A percentile compares a stretch with the other conserved stretches of the same genome.
Evolutionary conservation across 2,888 invertebrate genomes (phyloP).

Genomic region (Ligdia adustata): DNA sequence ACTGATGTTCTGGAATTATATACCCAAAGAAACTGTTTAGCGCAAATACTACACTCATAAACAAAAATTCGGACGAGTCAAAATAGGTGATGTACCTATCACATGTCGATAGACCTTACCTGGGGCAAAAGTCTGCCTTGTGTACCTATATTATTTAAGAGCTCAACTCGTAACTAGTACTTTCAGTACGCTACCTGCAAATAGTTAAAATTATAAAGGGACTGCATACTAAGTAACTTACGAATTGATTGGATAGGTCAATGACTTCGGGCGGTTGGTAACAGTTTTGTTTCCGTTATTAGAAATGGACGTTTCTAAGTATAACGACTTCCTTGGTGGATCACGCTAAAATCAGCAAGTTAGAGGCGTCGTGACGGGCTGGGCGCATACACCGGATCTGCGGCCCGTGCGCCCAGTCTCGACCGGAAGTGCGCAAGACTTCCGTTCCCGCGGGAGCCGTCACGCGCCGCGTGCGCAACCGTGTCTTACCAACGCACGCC

Average conservation of each 20-base stretch:
- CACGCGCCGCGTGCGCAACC: slow-evolving; percentile 62
- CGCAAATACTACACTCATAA: background rate
- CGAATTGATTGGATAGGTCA: background rate
- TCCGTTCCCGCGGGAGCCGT: slow-evolving; percentile 79
- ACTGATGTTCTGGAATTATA: background rate
- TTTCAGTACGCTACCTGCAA: no score
- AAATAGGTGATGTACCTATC: no score
- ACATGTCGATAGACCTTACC: no score
- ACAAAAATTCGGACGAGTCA: no score
- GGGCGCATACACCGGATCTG: slow-evolving; percentile 70
- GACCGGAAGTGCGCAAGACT: slow-evolving; percentile 76
- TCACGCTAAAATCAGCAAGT: slow-evolving; percentile 20
- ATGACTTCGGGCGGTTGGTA: background rate
- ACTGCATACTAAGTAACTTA: no score
- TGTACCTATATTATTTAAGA: no score
- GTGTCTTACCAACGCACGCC: slow-evolving; percentile 57
- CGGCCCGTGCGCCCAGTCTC: slow-evolving; percentile 62
- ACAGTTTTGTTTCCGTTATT: slow-evolving; percentile 6
- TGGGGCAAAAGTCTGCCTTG: no score
- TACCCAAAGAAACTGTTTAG: background rate
- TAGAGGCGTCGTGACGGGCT: slow-evolving; percentile 44
- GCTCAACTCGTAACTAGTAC: no score
- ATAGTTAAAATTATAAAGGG: no score
- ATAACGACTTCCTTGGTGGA: slow-evolving; percentile 22
- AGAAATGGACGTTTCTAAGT: slow-evolving; percentile 13